Base-by-base conservation (phyloP, 2,888 invertebrate genomes). In the Ophioninae sp. region DNA sequence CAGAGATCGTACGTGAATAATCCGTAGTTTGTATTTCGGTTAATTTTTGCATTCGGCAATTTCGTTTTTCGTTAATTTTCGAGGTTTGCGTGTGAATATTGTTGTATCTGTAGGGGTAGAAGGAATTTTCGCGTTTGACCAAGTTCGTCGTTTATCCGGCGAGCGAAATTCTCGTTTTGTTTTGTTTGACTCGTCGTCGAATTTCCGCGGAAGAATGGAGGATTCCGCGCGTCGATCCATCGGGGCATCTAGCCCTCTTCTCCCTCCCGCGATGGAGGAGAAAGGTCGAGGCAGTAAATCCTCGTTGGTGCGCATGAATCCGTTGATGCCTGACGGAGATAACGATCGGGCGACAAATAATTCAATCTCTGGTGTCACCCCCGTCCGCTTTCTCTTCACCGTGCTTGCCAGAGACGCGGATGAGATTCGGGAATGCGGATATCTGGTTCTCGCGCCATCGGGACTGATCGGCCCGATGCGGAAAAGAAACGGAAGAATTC, bases 271-370 rank as follows among this genome's bases (percentile, higher is more conserved):
- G 39, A 6, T 37, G 44, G 68, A 77, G 79, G 74, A 75, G 75
- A 79, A 76, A 84, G 84, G 81, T 84, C 81, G 84, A 65, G 68
- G 76, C 76, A 51, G 76, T 84, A 84, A 84, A 81, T 84, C 61
- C 72, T 84, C 81, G 84, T 79, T 79, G 74, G 81, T 61, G 30
- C 23, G 79, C 67, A 41, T 20, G 76, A 83, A 83, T 84, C 61
- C 74, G 76, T 75, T 75, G 76, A 79, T 63, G 67, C 68, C 67
- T 73, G 51, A 63, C 71, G 72, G 63, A 67, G 85, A 86, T 85
- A 84, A 75, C 79, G 79, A 85, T 86, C 81, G 81, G 22, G 56
- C 68, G 74, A 79, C 64, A 78, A 78, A 85, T 85, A 85, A 86
- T 85, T 86, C 84, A 86, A 86, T 86, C 82, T 56, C 23, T 17